Base-by-base conservation (phyloP, 2,797 vertebrate genomes). In the Columba guinea region DNA sequence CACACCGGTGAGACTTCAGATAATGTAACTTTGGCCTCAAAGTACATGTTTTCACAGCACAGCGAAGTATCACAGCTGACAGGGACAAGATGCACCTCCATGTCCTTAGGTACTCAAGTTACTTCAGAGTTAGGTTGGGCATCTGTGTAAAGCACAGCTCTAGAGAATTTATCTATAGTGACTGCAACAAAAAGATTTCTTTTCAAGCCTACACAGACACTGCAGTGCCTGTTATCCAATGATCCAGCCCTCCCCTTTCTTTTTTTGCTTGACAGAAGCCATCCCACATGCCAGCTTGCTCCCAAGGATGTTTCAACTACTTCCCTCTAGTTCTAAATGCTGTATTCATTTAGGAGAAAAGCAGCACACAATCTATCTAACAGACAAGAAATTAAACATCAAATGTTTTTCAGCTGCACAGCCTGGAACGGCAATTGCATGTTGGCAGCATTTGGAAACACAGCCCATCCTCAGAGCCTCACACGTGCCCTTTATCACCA, bases 21-120 rank as follows among this genome's bases (percentile, higher is more conserved):
- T 18, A 37, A 53, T 1, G 0, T 7, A 24, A 7, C 63, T 41
- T 2, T 24, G 70, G 28, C 16, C 59, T 20, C 37, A 7, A 15
- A 8, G 70, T 39, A 5, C 0, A 1, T 1, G 26, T 6, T n/a
- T 16, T 8, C 39, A 27, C 26, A 5, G 68, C n/a, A 10, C 62
- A 24, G 59, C 0, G 23, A 46, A 26, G 37, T 2, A 10, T 5
- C 67, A 2, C 32, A 44, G 76, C 71, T 4, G 27, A 26, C 30
- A 3, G 0, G 3, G 23, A 34, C 18, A 24, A 68, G 34, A 13
- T 10, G 32, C n/a, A 39, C 9, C 18, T 22, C 34, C 52, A 7
- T 2, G 2, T 39, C 52, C 55, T 10, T 27, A 39, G 39, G 60
- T 5, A 22, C 71, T 6, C 80, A 8, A 2, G 85, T 2, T 17